Evolutionary conservation across 2,888 invertebrate genomes (phyloP).

Genomic region (Aphodius sticticus): DNA sequence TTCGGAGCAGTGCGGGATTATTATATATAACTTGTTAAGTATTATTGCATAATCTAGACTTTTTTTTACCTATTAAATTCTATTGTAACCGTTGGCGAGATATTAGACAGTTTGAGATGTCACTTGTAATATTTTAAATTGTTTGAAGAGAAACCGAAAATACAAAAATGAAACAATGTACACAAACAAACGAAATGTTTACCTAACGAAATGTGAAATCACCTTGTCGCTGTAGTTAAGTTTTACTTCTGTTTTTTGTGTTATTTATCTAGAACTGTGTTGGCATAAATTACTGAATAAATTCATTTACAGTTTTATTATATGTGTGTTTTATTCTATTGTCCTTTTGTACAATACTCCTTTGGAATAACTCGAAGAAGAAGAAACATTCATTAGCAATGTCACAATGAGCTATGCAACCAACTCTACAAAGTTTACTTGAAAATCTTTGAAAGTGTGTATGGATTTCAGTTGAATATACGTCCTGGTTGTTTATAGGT

Average conservation of each 20-base stretch:
- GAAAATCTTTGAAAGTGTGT: no score
- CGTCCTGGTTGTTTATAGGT: no score
- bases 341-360: background rate
- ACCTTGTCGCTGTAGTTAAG: conserved; percentile 37
- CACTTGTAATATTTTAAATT: conserved; percentile 16
- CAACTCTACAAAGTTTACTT: no score
- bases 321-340: conserved; percentile 30
- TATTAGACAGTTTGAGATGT: conserved; percentile 24
- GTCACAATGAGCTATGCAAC: no score
- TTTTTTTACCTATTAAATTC: conserved; percentile 36
- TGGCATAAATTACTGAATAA: conserved; percentile 36
- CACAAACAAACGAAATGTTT: conserved; percentile 10
- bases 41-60: conserved; percentile 36
- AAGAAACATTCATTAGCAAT: background rate
- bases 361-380: background rate
- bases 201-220: conserved; percentile 17
- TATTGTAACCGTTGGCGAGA: conserved; percentile 38
- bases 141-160: background rate
- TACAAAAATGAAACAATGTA: background rate
- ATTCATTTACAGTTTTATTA: conserved; percentile 43
- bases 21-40: conserved; percentile 36
- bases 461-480: no score
- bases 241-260: conserved; percentile 37
- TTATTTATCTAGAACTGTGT: conserved; percentile 34
- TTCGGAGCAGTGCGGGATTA: conserved; percentile 33